Conservation (phyloP, 2,113 vertebrate genomes). For the Numida meleagris region DNA sequence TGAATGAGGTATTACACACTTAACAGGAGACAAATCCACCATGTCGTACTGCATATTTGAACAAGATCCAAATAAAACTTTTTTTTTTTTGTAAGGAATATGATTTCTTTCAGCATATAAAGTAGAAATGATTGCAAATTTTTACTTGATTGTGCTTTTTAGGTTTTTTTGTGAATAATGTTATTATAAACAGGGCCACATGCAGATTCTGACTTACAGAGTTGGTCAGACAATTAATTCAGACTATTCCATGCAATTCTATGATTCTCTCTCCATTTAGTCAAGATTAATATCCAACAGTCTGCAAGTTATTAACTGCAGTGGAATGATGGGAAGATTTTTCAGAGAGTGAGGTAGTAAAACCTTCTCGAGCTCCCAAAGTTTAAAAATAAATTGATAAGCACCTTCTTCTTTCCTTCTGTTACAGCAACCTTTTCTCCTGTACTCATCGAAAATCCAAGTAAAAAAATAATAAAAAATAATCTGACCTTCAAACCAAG, state of each 20-base stretch:
- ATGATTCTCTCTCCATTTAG: background rate
- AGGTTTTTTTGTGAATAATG: background rate
- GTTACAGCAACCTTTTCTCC: background rate
- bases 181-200: background rate
- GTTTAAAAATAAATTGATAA: background rate
- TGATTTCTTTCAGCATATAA: background rate
- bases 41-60: background rate
- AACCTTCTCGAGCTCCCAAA: accelerated
- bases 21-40: background rate
- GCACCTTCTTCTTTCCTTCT: accelerated
- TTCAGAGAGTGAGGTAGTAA: background rate
- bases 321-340: background rate
- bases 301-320: background rate
- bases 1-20: background rate
- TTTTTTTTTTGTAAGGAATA: background rate
- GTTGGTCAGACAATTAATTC: background rate
- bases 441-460: background rate
- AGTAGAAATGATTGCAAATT: background rate
- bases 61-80: background rate
- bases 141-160: background rate
- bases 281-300: accelerated
- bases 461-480: background rate
- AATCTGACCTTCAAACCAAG: background rate
- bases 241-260: background rate
- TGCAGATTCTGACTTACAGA: background rate